Evolutionary conservation across 2,113 vertebrate genomes (phyloP), one percentile per base, ranked within the genome.

Genomic region (Nibea albiflora): DNA sequence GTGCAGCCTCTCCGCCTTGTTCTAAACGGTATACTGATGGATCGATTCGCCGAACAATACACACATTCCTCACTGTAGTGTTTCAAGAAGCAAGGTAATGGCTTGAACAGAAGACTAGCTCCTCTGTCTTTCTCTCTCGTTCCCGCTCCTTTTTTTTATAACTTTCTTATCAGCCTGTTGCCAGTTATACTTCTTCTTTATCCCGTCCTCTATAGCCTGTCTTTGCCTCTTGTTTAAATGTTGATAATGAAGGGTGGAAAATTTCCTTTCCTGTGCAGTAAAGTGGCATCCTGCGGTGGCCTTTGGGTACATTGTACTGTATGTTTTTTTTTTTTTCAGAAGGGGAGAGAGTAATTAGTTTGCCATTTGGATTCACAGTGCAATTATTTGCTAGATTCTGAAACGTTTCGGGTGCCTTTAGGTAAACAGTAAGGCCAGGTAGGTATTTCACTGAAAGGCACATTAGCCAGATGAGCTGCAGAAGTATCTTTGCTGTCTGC

Each of bases 311-410:
- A 57, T 76, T 24, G 69, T 71, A 73, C 87, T 80, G 75, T 74
- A 62, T 73, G 78, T 84, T 87, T 39, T 39, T 39, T 39, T 1
- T 39, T 39, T 39, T 78, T 80, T 80, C 58, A 80, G 73, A 85
- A 56, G 77, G 58, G 64, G 72, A 57, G 73, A 84, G 82, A 88
- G 81, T 92, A 92, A 94, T 94, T 92, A 93, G 89, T 89, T 86
- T 87, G 85, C 81, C 83, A 85, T 93, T 92, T 90, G 84, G 86
- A 92, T 90, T 88, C 80, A 90, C 85, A 58, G 73, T 81, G 83
- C 88, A 91, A 85, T 92, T 91, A 92, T 87, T 90, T 78, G 53
- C 75, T 72, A 66, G 80, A 88, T 86, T 78, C 76, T 60, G 81
- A 74, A 79, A 86, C 60, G 84, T 89, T 86, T 86, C 81, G 80